Percentiles rank a stretch among this genome's conserved stretches.
Evolutionary conservation across 2,888 invertebrate genomes (phyloP).

Genomic region (Eristalis tenax): DNA sequence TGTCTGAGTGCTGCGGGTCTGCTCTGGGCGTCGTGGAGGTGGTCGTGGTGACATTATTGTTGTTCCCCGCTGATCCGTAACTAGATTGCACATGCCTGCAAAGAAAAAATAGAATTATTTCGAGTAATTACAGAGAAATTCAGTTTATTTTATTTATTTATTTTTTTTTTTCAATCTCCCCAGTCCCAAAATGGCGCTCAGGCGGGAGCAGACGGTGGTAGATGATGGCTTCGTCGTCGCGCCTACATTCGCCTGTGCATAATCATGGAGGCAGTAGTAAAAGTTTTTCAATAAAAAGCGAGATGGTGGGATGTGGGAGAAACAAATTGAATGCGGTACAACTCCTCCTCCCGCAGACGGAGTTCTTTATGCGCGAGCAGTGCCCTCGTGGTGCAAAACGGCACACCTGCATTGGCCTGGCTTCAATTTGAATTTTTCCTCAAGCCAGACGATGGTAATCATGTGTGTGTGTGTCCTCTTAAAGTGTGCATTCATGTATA

Average conservation of each 20-base stretch:
- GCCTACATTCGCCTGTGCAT: not conserved
- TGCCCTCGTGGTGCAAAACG: not conserved
- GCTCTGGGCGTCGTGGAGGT: slow-evolving; percentile 1
- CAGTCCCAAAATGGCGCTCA: not conserved
- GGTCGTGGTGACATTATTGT: slow-evolving; percentile 32
- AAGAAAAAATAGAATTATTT: not conserved
- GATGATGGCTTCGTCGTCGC: not conserved
- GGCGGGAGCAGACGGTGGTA: not conserved
- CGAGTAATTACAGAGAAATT: not conserved
- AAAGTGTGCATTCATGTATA: no score
- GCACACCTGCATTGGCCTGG: not conserved
- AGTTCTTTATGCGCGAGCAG: not conserved
- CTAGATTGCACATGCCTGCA: slow-evolving; percentile 42
- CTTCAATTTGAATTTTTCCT: no score
- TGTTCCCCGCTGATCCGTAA: slow-evolving; percentile 48
- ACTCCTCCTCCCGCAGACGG: not conserved
- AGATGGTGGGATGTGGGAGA: not conserved
- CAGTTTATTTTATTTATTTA: not conserved
- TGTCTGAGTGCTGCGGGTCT: slow-evolving; percentile 6
- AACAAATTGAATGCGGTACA: not conserved
- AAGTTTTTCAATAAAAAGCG: not conserved
- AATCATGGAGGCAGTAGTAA: not conserved
- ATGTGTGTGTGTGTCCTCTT: no score
- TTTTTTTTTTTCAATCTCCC: not conserved
- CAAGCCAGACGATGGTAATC: no score